Conservation (phyloP, 2,888 invertebrate genomes). For the Leptogaster cylindrica region DNA sequence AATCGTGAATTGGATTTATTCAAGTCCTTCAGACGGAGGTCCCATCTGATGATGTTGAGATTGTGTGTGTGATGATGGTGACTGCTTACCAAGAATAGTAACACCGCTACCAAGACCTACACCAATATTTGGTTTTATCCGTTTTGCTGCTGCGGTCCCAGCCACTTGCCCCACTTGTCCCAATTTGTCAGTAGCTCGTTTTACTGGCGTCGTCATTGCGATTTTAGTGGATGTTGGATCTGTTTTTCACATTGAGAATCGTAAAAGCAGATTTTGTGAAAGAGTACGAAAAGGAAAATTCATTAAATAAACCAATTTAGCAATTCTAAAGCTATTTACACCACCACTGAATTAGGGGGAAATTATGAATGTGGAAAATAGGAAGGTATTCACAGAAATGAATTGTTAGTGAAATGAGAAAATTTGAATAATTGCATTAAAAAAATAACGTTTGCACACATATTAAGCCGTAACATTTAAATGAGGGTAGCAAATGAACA, state of each 20-base stretch:
- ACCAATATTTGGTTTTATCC: neutral
- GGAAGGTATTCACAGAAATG: too few relatives aligned
- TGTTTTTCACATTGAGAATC: neutral
- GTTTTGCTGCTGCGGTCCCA: neutral
- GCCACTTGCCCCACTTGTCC: neutral
- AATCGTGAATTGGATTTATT: neutral
- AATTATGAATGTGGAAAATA: too few relatives aligned
- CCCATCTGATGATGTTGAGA: constrained; percentile 24
- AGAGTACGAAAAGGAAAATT: neutral
- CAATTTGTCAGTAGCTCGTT: neutral
- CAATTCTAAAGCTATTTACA: too few relatives aligned
- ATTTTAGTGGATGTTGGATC: constrained; percentile 28
- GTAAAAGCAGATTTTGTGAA: neutral
- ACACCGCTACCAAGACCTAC: neutral
- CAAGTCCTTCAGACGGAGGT: neutral
- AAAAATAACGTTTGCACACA: too few relatives aligned
- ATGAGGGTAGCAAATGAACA: too few relatives aligned
- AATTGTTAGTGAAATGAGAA: too few relatives aligned
- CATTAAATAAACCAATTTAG: neutral
- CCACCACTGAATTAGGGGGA: too few relatives aligned
- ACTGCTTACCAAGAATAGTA: constrained; percentile 17
- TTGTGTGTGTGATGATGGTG: constrained; percentile 14
- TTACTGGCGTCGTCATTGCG: constrained; percentile 11
- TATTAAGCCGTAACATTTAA: too few relatives aligned
- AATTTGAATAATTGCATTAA: too few relatives aligned